Evolutionary conservation across 1,140 invertebrate species (phyloP), one percentile per base, ranked within the genome.

Genomic region (Pollicipes pollicipes): DNA sequence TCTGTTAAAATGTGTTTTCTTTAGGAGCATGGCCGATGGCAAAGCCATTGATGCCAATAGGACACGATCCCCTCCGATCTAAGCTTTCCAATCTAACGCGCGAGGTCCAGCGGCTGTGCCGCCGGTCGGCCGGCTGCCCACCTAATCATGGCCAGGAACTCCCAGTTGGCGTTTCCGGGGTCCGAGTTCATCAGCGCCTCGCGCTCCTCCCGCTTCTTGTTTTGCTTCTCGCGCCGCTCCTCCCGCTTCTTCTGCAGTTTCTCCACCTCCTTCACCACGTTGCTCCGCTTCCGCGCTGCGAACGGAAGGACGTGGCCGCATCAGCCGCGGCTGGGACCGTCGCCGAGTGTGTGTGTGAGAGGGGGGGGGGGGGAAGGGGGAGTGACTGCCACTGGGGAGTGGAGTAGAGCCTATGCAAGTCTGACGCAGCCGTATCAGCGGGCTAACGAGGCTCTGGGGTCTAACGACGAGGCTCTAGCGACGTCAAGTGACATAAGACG

Each of bases 161-260:
- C 93, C 93, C 94, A 98, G 80, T 97, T 96, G 0, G 95, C 94
- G 83, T 97, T 96, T 30, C 90, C 90, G 1, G 93, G 91, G 82
- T 98, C 95, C 77, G 92, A 82, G 78, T 93, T 91, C 87, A 89
- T 90, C n/a, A 91, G 80, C 17, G 87, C 85, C 78, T 89, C 88
- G 77, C 95, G 93, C 76, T 97, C 90, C 77, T 93, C 91, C 77
- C 95, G 93, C 30, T 93, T 84, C 78, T 95, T 93, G 1, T 91
- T 89, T 78, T 97, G 93, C 26, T 89, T 82, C 73, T 93, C 91
- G 67, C 97, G 82, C 72, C 97, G 82, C 81, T 98, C 95, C 79
- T 98, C 95, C 26, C 97, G 82, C 78, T 95, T 94, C 82, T 97
- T 93, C 81, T 97, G 94, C 68, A 99, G 86, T 75, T 89, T 86